Evolutionary conservation across 2,888 invertebrate genomes (phyloP), one percentile per base, ranked within the genome.

Genomic region (Abrostola tripartita): DNA sequence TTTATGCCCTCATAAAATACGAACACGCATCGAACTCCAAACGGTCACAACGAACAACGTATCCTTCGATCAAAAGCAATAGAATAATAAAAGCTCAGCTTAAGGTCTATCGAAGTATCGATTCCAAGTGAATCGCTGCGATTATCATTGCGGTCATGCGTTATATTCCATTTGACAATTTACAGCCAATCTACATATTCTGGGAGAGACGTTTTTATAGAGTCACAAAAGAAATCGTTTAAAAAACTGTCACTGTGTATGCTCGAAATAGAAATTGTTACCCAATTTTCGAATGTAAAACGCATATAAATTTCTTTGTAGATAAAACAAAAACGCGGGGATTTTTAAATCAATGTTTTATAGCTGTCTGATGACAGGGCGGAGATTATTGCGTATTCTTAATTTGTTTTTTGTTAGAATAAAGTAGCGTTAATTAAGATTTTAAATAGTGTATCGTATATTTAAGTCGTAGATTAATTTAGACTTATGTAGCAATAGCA

Each of bases 1-100:
- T 93, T 92, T 92, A 92, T 92, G 90, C 85, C 82, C 84, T 86
- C 89, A 90, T 93, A 93, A 92, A 92, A 92, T 86, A 83, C 84
- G 86, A 90, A 92, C 92, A 91, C 86, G 89, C 86, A 86, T 73
- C 68, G 74, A 65, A 74, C 74, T 76, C 81, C 85, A 85, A 86
- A 88, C 86, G 85, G 71, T 79, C 79, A 74, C 77, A 74, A 72
- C 68, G 71, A 38, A 74, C 70, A 65, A 74, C 74, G 89, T 89
- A 87, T 88, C 90, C 88, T 88, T 88, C 88, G 85, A 90, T 91
- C 88, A 88, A 86, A 85, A 84, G 81, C 83, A 83, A 88, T 85
- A 79, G 82, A 87, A 87, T 86, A 86, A 88, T 87, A 89, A 88
- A 87, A 86, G 66, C 72, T 80, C 59, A 77, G 71, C 80, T 76